A percentile compares a stretch with the other conserved stretches of the same genome.
phyloP scores from a whole-genome alignment of 1,140 invertebrate genomes.

The Bathynomus jamesi region DNA sequence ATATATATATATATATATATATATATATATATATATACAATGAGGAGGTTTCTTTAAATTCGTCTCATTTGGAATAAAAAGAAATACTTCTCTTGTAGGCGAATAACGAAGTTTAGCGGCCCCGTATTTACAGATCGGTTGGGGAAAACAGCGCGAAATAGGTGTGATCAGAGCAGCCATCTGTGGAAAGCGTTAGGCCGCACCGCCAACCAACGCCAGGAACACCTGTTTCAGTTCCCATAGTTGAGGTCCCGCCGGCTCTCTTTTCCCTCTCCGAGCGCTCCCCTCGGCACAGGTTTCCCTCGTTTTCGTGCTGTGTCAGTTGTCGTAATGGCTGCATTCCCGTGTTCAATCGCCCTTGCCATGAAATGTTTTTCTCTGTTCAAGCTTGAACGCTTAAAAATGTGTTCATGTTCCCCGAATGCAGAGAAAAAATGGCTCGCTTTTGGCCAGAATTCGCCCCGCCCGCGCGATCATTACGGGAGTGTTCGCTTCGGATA shows the following conservation, averaged over 20 bases:
- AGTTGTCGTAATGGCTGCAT: neutral
- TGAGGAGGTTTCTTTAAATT: too few species aligned
- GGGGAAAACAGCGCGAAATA: neutral
- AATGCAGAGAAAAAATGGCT: neutral
- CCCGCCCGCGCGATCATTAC: neutral
- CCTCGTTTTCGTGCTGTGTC: slow-evolving; percentile 17
- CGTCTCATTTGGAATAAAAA: too few species aligned
- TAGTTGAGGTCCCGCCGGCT: slow-evolving; percentile 23
- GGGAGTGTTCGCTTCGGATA: neutral
- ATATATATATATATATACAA: too few species aligned
- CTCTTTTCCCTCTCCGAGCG: slow-evolving; percentile 12
- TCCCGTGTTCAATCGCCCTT: neutral
- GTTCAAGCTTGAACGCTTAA: neutral
- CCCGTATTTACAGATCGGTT: neutral
- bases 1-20: too few species aligned
- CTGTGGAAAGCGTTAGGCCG: slow-evolving; percentile 32
- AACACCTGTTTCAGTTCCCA: slow-evolving; percentile 34
- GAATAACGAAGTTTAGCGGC: neutral
- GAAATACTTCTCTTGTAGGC: too few species aligned
- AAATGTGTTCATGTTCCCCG: neutral
- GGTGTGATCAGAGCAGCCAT: slow-evolving; percentile 21
- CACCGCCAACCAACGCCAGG: slow-evolving; percentile 20
- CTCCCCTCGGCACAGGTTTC: slow-evolving; percentile 12
- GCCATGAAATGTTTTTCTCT: neutral
- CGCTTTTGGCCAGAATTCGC: neutral